These are phyloP conservation scores for Hirtodrosophila trivittata DNA, from an alignment of 2,888 invertebrate genomes.

Conservation along the genomic window DNA sequence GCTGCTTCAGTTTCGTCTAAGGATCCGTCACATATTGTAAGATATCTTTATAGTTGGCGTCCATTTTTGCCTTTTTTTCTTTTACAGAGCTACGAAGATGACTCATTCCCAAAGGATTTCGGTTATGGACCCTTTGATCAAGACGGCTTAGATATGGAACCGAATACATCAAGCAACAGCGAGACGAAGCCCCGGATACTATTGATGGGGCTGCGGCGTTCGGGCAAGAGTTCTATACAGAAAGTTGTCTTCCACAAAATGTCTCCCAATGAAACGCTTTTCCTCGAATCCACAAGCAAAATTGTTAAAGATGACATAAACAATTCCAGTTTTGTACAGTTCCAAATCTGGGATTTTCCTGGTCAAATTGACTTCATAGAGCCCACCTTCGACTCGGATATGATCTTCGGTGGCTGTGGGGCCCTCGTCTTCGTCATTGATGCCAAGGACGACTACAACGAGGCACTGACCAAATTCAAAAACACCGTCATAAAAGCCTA, in stretches of 20 bases:
- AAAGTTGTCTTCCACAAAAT: constrained; percentile 99
- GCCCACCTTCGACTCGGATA: constrained; percentile 96
- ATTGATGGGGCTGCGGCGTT: constrained; percentile 97
- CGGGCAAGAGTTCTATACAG: constrained; percentile 99
- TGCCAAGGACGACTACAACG: constrained; percentile 99
- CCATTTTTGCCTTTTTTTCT: no score
- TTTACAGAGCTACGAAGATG: constrained; percentile 86
- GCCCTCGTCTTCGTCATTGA: constrained; percentile 99
- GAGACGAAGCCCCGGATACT: constrained; percentile 93
- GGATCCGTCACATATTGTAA: no score
- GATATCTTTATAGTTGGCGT: no score
- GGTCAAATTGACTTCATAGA: constrained; percentile 99
- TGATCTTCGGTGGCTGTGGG: constrained; percentile 98
- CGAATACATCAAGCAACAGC: constrained; percentile 78
- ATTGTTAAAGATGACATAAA: constrained; percentile 99
- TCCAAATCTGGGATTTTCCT: constrained; percentile 99
- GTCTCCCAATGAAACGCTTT: constrained; percentile 99
- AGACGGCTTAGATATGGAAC: constrained; percentile 84
- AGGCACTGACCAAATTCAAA: constrained; percentile 96
- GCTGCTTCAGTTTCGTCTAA: no score
- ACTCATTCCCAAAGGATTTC: constrained; percentile 94
- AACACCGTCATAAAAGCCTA: constrained; percentile 97
- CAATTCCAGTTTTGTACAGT: constrained; percentile 97
- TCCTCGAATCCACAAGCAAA: constrained; percentile 98
- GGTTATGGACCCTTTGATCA: constrained; percentile 95